Base-by-base conservation (phyloP, 2,888 invertebrate genomes). In the Magallana nippona region DNA sequence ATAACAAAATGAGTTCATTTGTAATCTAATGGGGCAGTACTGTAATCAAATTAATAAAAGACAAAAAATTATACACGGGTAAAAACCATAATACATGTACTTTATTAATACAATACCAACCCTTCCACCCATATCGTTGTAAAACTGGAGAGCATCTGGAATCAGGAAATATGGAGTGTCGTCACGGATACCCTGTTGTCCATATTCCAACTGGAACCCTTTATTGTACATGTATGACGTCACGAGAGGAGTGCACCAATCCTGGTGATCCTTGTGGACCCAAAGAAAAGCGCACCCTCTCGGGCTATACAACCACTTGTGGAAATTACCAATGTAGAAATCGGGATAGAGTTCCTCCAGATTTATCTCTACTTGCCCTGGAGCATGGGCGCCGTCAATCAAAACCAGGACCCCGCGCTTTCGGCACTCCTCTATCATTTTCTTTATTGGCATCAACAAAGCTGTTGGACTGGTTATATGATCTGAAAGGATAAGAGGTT, bases 381-480 rank as follows among this genome's bases (percentile, higher is more conserved):
- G 92, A 0, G 90, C 87, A 71, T 94, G 94, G 8, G 94, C 94
- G 15, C 93, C 94, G 86, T 94, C 94, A 27, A 94, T 87, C 44
- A 93, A 32, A 55, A 91, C 90, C 32, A 92, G 57, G 44, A 90
- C 91, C 1, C 89, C 90, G 86, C 91, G 87, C 22, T 88, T 82
- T 55, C 88, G 90, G 86, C 93, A 92, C 3, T 92, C 82, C 10
- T 87, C 82, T 5, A 89, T 86, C 15, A 94, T 83, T 78, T 90
- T 88, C 79, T 90, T 89, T 2, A 93, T 85, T 0, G 94, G 94
- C 85, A 93, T 84, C 27, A 91, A n/a, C 0, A 92, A 85, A 10
- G 92, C 87, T 10, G 92, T 90, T 0, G 92, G 89, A 63, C 92
- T 92, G 1, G 92, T 91, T 55, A 94, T 93, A 79, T 92, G 91